Evolutionary conservation across 2,888 invertebrate genomes (phyloP), one percentile per base, ranked within the genome.

Genomic region (Hydraecia micacea): DNA sequence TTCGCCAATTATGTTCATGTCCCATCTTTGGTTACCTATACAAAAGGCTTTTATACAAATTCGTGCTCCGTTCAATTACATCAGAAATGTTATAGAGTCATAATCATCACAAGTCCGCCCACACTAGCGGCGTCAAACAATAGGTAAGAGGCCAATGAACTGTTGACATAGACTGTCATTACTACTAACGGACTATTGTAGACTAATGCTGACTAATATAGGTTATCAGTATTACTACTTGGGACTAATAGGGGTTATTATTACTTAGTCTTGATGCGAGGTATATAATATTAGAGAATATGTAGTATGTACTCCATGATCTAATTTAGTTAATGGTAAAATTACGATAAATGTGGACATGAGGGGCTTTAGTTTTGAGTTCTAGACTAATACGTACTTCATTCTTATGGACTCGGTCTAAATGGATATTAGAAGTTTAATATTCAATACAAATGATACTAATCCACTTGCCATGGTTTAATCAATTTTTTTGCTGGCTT

Each of bases 291-390:
- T 42, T 28, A 28, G 49, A 46, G 18, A 46, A 46, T 36, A 39
- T 39, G 8, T n/a, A 39, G 28, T 77, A 36, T 4, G 9, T 52
- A 70, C 21, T 60, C 28, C 32, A 21, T 60, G 18, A 42, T 42
- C 39, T 66, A 70, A 80, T 82, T 81, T 83, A 55, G 46, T 11
- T 77, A 55, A 83, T 83, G 52, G 60, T 28, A 11, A 36, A 62
- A 39, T 39, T 60, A 58, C n/a, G 52, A 58, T 15, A 55, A 60
- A 11, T 25, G 32, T 66, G 4, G 7, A 58, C 55, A n/a, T 42
- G 55, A 65, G 68, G 32, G 11, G 36, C 36, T 62, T 25, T 13
- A 73, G 55, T 32, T 4, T 32, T 46, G 32, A 52, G 32, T 36
- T 52, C 28, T 28, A 39, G 25, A 42, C 32, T 70, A 25, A 62